A percentile compares a stretch with the other conserved stretches of the same genome.
These are phyloP conservation scores for Tiliacea citrago DNA, from an alignment of 2,888 invertebrate species.

Conservation along the genomic window DNA sequence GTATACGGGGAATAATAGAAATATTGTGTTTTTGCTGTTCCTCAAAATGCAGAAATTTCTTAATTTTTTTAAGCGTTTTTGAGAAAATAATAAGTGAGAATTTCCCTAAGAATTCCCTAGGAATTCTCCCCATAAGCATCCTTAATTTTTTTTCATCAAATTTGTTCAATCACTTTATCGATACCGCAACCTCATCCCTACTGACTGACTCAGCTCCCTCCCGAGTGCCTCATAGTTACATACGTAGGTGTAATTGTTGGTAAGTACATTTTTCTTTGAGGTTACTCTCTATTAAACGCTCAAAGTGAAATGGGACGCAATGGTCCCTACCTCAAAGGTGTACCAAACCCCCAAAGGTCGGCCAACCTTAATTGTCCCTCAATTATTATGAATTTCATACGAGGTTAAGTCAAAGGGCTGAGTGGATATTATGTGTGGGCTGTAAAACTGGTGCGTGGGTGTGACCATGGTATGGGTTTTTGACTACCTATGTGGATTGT, in stretches of 20 bases:
- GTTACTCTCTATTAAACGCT: constrained; percentile 90
- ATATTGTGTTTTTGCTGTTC: no score
- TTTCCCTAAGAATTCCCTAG: no score
- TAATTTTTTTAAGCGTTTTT: no score
- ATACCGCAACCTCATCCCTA: constrained; percentile 71
- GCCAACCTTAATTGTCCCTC: constrained; percentile 86
- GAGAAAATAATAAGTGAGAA: no score
- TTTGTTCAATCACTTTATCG: constrained; percentile 56
- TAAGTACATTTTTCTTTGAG: constrained; percentile 91
- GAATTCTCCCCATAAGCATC: no score
- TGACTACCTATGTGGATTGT: constrained; percentile 6
- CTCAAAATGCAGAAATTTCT: no score
- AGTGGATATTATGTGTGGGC: constrained; percentile 63
- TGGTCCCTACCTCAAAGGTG: constrained; percentile 86
- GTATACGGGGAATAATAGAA: no score
- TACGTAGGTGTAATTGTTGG: constrained; percentile 90
- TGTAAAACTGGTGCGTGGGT: constrained; percentile 40
- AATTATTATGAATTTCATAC: constrained; percentile 88
- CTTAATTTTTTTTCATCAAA: neutral
- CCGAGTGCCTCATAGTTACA: constrained; percentile 88
- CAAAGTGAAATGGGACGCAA: constrained; percentile 88
- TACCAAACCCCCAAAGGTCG: constrained; percentile 79
- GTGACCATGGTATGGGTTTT: constrained; percentile 36
- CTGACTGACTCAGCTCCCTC: constrained; percentile 85
- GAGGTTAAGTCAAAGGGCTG: constrained; percentile 80